Evolutionary conservation across 2,888 invertebrate species (phyloP), one percentile per base, ranked within the genome.

Genomic region (Meiosimyza platycephala): DNA sequence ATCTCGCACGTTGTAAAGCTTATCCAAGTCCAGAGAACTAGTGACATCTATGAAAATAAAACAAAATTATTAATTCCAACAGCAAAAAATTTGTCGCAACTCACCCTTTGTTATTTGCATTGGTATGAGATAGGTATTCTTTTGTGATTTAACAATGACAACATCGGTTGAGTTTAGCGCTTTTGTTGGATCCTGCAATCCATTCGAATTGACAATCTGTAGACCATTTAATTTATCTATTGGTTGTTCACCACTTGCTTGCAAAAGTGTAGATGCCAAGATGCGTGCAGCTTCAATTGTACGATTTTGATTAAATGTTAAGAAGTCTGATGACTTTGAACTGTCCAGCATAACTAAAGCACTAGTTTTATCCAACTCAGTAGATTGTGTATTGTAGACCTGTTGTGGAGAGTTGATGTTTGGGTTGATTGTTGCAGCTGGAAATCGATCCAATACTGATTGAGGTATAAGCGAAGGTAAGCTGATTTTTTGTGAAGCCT

Each of bases 81-180:
- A 40, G 16, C 3, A 13, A 28, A 28, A 28, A 28, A 28, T 3
- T 0, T 28, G 3, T 28, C 3, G 3, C 3, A 11, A 33, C 60
- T 74, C 48, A 75, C 77, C 76, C 67, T 74, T 74, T 6, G 75
- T 73, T 16, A 78, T 62, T 55, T 75, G 71, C 72, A 71, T 76
- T 50, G 80, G 79, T 69, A 79, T 77, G n/a, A 81, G 77, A 64
- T 79, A 78, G 2, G 80, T 77, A 28, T 79, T 78, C 71, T 79
- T 80, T 47, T 78, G 79, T n/a, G 80, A 71, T 72, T 79, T 80
- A 6, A 80, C 76, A 33, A 80, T 77, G 11, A 79, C 77, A 59
- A 79, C 74, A 76, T 79, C 78, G 9, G 78, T 79, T 13, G 75
- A 67, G 62, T 79, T 79, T 1, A 75, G 63, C 28, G 28, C 28